Evolutionary conservation across 2,888 invertebrate species (phyloP).

Genomic region (Hanleya hanleyi): DNA sequence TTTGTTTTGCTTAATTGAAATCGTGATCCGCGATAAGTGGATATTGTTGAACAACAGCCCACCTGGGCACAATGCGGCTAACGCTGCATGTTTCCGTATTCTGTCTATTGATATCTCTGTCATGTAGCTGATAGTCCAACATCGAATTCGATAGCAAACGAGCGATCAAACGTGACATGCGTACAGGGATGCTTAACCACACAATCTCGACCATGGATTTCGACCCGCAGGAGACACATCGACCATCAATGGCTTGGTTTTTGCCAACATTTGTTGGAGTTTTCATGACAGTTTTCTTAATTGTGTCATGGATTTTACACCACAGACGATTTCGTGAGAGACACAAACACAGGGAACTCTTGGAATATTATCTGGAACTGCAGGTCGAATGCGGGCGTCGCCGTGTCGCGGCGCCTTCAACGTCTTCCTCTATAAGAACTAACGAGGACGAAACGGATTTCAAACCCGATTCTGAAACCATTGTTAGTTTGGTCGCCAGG

Average conservation of each 20-base stretch:
- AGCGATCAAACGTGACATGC: no score
- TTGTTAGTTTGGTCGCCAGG: neutral
- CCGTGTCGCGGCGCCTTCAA: neutral
- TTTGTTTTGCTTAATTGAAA: no score
- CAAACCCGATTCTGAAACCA: neutral
- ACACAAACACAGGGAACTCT: neutral
- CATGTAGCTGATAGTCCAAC: no score
- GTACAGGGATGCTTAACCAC: no score
- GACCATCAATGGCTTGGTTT: conserved; percentile 6
- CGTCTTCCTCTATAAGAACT: neutral
- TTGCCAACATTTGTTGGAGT: neutral
- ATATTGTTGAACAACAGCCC: no score
- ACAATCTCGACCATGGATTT: no score
- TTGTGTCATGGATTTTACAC: neutral
- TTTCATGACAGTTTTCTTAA: neutral
- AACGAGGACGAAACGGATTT: neutral
- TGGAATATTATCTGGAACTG: conserved; percentile 4
- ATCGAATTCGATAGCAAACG: no score
- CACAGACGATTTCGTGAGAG: neutral
- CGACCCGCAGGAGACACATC: no score
- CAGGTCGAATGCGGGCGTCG: neutral
- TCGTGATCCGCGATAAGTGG: no score
- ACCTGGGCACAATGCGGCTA: no score
- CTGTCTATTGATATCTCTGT: no score
- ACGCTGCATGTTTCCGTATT: no score